Conservation (phyloP, 2,888 invertebrate species). For the Choristoneura rosaceana region DNA sequence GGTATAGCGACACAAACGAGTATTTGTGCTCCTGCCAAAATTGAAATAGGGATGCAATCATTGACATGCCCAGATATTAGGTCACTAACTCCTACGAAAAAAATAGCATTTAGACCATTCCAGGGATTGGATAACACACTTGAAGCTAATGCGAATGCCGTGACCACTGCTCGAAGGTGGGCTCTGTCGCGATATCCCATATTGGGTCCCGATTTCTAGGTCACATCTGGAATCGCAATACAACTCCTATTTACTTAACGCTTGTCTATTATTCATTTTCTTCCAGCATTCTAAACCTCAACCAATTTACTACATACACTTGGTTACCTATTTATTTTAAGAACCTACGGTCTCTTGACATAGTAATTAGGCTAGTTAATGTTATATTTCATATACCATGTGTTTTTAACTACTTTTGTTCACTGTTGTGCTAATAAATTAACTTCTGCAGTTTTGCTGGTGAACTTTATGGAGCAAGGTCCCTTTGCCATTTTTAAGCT, state of each 20-base stretch:
- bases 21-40: background rate
- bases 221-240: background rate
- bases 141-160: background rate
- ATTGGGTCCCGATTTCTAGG: conserved; percentile 73
- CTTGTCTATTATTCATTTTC: background rate
- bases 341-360: background rate
- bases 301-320: background rate
- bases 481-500: too few relatives aligned
- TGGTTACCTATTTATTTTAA: conserved; percentile 1
- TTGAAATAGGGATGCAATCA: conserved; percentile 21
- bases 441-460: background rate
- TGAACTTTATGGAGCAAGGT: background rate
- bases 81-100: background rate
- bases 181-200: conserved; percentile 60
- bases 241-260: background rate
- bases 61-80: background rate
- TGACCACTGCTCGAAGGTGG: conserved; percentile 55
- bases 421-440: background rate
- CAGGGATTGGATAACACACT: background rate
- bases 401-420: background rate
- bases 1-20: conserved; percentile 23
- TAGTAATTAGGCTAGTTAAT: background rate
- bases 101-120: background rate
- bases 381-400: background rate
- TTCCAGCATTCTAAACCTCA: background rate